Evolutionary conservation across 2,797 vertebrate species (phyloP), one percentile per base, ranked within the genome.

Genomic region (Platyrinchus mystaceus): DNA sequence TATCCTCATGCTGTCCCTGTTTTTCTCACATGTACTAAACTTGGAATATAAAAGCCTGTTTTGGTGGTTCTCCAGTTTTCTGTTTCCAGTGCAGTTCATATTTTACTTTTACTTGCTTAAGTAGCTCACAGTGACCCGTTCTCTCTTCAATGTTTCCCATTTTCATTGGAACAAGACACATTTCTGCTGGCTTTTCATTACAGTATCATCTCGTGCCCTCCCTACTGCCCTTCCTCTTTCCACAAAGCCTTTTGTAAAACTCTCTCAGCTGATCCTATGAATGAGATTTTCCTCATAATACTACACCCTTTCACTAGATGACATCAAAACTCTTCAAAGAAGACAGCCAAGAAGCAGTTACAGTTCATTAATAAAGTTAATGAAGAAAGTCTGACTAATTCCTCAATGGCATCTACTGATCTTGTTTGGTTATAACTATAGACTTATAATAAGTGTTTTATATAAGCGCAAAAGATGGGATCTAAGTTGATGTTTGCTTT

Each of bases 11-110:
- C 46, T 78, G 32, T 89, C 50, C n/a, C 36, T 66, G 5, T n/a
- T 92, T 83, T 84, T 81, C 76, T 85, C 76, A 69, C 34, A 36
- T 37, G 73, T 49, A n/a, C 36, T 73, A 28, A 81, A 59, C 81
- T 86, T 79, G 67, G 55, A 84, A 79, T 64, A 37, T 10, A 82
- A 81, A 93, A 53, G 11, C 37, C 41, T 60, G 10, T 63, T 82
- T 91, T 88, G 77, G 83, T 93, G 62, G 27, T 20, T 46, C 63
- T 97, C 67, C 89, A 87, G 74, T 84, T 94, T 90, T 93, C 59
- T 76, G 24, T 76, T 94, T 88, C 63, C 56, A 91, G 16, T 2
- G 3, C 30, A 67, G 70, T 73, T 95, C 30, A 43, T 87, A 73
- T 81, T 95, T 93, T 78, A 79, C 44, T 87, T 95, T 84, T 67